Evolutionary conservation across 1,140 invertebrate species (phyloP).

Genomic region (Drosophila trapezifrons): DNA sequence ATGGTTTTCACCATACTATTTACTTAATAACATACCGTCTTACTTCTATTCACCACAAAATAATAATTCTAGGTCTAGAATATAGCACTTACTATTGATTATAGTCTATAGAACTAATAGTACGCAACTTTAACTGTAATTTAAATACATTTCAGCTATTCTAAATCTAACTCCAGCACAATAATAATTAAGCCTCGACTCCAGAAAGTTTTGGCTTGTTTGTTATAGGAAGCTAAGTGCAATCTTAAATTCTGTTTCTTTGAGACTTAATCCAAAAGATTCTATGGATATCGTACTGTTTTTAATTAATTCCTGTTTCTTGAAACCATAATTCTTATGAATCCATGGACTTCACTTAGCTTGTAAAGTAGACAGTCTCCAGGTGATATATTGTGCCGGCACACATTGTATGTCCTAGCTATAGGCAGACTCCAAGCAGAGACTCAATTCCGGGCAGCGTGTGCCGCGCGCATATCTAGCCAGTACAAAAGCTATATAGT

Average conservation of each 20-base stretch:
- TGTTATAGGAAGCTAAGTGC: not conserved
- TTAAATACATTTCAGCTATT: not conserved
- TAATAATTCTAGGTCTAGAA: not conserved
- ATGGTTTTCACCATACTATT: not conserved
- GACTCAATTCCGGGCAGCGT: conserved; percentile 22
- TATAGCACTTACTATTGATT: too few relatives aligned
- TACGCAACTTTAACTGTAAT: not conserved
- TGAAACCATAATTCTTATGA: too few relatives aligned
- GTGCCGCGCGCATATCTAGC: conserved; percentile 21
- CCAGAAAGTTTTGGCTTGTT: too few relatives aligned
- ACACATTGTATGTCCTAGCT: conserved; percentile 23
- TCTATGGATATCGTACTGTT: not conserved
- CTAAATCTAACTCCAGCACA: not conserved
- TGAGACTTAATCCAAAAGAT: not conserved
- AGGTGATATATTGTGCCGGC: not conserved
- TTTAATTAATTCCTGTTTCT: not conserved
- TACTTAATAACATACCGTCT: not conserved
- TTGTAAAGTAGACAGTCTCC: not conserved
- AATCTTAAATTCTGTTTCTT: not conserved
- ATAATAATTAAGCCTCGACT: too few relatives aligned
- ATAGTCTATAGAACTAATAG: too few relatives aligned
- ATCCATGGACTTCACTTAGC: not conserved
- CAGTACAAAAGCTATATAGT: conserved; percentile 14
- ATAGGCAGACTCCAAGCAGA: conserved; percentile 7
- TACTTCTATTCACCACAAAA: not conserved